Evolutionary conservation across 2,797 vertebrate species (phyloP), one percentile per base, ranked within the genome.

Genomic region (Pelobates cultripes): DNA sequence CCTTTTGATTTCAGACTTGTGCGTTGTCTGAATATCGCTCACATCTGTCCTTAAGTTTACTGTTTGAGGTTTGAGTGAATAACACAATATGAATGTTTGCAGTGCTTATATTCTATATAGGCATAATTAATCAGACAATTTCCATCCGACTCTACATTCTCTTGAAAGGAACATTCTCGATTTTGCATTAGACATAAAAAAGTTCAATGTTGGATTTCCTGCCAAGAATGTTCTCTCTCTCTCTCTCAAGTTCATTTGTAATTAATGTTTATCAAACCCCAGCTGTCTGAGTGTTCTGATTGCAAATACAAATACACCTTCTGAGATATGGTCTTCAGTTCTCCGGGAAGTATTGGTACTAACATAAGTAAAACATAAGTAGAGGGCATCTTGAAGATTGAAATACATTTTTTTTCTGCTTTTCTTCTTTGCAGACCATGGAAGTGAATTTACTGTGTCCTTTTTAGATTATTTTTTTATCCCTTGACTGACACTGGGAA

Each of bases 101-200:
- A 28, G 17, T 66, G 53, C 70, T 80, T 74, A 42, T 80, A 66
- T 80, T 74, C 71, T 80, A 61, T 73, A 68, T 80, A 57, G 63
- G 53, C 78, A 80, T 55, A 80, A 80, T 80, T 55, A 74, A 80
- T 73, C 45, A 79, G 70, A 79, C 70, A 79, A 79, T 80, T 73
- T 80, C 70, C 78, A 73, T 74, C 66, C 45, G n/a, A 57, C 71
- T 68, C 61, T 80, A 64, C 42, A 43, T 71, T 80, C 51, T 73
- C 70, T 71, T 68, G 64, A 80, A 73, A 79, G 70, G 14, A 73
- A 57, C 78, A 79, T 79, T 70, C 78, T 66, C 45, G 14, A 45
- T 79, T 79, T 73, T 73, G 70, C 78, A 73, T 79, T 73, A 73
- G 43, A 79, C 70, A 79, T 44, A 10, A 51, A 51, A 60, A 73